Conservation (phyloP, 2,888 invertebrate genomes). For the Harpalus rubripes region DNA sequence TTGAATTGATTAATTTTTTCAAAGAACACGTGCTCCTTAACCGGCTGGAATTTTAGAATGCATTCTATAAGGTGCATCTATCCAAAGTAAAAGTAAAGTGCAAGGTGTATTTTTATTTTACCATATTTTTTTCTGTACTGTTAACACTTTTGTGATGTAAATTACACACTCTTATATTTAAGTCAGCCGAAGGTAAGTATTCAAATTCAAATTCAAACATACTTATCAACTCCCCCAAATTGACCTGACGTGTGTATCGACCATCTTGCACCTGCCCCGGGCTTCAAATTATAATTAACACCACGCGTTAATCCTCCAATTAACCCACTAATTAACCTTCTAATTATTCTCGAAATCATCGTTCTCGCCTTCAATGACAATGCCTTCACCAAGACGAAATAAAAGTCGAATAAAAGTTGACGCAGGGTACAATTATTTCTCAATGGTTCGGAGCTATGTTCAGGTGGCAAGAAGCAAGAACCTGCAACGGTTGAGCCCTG, state of each 20-base stretch:
- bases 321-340: constrained; percentile 23
- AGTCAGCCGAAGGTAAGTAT: neutral
- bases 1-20: too few species aligned
- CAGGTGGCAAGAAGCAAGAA: constrained; percentile 50
- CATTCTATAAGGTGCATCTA: too few species aligned
- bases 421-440: constrained; percentile 52
- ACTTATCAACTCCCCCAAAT: constrained; percentile 18
- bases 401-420: constrained; percentile 43
- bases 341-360: constrained; percentile 35
- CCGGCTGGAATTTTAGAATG: too few species aligned
- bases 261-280: constrained; percentile 17
- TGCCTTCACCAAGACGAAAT: neutral
- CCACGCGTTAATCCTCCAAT: constrained; percentile 21
- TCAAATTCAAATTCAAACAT: neutral
- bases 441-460: constrained; percentile 11
- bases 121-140: neutral
- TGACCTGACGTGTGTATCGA: constrained; percentile 3
- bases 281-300: constrained; percentile 22
- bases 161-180: neutral
- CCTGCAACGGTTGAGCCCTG: constrained; percentile 26
- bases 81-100: too few species aligned
- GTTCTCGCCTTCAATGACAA: neutral
- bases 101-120: too few species aligned
- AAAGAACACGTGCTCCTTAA: too few species aligned
- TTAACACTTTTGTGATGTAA: neutral